These are phyloP conservation scores for Drosophila seguyi DNA, from an alignment of 1,140 invertebrate genomes.

Conservation along the genomic window DNA sequence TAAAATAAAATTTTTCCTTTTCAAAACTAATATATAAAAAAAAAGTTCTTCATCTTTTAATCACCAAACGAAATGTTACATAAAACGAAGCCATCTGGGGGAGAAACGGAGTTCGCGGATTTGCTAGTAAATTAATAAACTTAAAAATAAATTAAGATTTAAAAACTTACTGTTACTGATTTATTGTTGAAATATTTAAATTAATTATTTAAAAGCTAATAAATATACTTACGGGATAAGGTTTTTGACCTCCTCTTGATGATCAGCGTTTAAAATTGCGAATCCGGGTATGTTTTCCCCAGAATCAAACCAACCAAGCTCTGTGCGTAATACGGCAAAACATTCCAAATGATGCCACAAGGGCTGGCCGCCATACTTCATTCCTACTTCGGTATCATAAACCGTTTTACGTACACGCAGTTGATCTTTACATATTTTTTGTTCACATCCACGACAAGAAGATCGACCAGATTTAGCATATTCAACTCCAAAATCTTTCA, in stretches of 20 bases:
- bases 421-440: conserved; percentile 94
- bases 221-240: conserved; percentile 65
- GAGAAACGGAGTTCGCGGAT: no score
- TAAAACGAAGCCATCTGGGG: no score
- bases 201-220: background rate
- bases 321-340: conserved; percentile 88
- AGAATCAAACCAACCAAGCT: conserved; percentile 91
- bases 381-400: conserved; percentile 92
- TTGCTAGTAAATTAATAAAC: no score
- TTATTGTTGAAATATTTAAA: no score
- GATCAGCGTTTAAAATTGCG: conserved; percentile 89
- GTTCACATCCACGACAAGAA: conserved; percentile 93
- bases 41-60: no score
- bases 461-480: conserved; percentile 95
- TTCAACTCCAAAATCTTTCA: conserved; percentile 92
- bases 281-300: conserved; percentile 92
- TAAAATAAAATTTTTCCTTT: no score
- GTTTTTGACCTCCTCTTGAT: conserved; percentile 89
- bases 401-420: conserved; percentile 94
- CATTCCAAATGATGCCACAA: conserved; percentile 97
- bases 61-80: no score
- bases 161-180: no score
- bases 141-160: no score
- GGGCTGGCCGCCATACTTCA: conserved; percentile 92
- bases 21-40: no score